Evolutionary conservation across 2,113 vertebrate genomes (phyloP).

Genomic region (Barnardius zonarius): DNA sequence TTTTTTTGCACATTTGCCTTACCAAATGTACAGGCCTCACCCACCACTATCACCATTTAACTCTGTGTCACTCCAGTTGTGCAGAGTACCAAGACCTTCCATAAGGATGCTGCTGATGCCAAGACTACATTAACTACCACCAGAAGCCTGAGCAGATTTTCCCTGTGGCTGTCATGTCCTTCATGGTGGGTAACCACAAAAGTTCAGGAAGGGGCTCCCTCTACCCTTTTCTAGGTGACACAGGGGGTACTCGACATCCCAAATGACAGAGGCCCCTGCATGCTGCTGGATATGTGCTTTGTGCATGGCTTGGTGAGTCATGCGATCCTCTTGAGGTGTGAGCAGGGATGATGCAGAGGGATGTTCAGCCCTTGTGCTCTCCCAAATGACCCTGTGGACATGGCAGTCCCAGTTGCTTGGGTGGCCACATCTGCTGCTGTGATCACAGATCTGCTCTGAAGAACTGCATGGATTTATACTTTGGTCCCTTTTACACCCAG

Average conservation of each 20-base stretch:
- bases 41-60: not conserved
- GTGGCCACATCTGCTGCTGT: not conserved
- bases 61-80: not conserved
- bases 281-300: accelerated
- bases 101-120: not conserved
- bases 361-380: not conserved
- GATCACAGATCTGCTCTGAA: not conserved
- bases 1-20: not conserved
- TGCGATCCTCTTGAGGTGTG: not conserved
- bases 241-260: not conserved
- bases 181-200: accelerated
- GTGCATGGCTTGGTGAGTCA: not conserved
- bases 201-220: not conserved
- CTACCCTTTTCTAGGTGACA: not conserved
- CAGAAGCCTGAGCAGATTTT: not conserved
- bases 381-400: no score
- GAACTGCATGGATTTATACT: not conserved
- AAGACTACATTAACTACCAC: not conserved
- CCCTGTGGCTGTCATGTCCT: not conserved
- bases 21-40: not conserved
- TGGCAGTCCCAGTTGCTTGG: accelerated
- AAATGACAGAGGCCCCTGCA: accelerated
- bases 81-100: not conserved
- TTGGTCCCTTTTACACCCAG: not conserved
- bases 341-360: not conserved